Base-by-base conservation (phyloP, 2,888 invertebrate genomes). In the Dynastes grantii region DNA sequence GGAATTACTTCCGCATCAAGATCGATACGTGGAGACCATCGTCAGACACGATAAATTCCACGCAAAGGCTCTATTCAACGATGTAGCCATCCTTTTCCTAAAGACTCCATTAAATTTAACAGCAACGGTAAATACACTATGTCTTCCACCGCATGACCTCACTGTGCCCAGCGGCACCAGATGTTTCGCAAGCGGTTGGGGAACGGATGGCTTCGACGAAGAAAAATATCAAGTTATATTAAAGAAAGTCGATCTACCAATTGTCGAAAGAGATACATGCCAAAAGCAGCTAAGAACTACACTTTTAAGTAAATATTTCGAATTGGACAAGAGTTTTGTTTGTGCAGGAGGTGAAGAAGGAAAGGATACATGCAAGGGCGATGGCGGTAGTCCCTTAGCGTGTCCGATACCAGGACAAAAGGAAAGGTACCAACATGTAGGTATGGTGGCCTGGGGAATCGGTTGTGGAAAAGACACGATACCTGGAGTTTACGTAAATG, bases 391-490 rank as follows among this genome's bases (percentile, higher is more conserved):
- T 49, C 95, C 95, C 0, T 88, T 96, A 32, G 93, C 93, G 0
- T 96, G 95, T 82, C 94, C 94, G 0, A 88, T 93, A 71, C 88
- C 88, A 78, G 91, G 91, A 45, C 84, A 87, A 68, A 85, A 86
- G 0, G 83, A 81, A 8, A 88, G 89, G 37, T 92, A 90, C 81
- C 90, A 90, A 1, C 92, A 92, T 82, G 90, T 85, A 16, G 95
- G 95, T 0, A 93, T 95, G 61, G 95, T 96, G 0, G 93, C 95
- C 0, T 96, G 96, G 96, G 96, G 96, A 27, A 93, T 96, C 81
- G 94, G 94, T 0, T 96, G 96, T 84, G 95, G 95, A 0, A 90
- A 91, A 75, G 89, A 90, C 71, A 89, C 91, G 58, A 90, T 92
- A 29, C 96, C 95, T 0, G 95, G 94, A 0, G 94, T 95, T 0